phyloP scores from a whole-genome alignment of 2,888 invertebrate species.

The Agriotes lineatus region DNA sequence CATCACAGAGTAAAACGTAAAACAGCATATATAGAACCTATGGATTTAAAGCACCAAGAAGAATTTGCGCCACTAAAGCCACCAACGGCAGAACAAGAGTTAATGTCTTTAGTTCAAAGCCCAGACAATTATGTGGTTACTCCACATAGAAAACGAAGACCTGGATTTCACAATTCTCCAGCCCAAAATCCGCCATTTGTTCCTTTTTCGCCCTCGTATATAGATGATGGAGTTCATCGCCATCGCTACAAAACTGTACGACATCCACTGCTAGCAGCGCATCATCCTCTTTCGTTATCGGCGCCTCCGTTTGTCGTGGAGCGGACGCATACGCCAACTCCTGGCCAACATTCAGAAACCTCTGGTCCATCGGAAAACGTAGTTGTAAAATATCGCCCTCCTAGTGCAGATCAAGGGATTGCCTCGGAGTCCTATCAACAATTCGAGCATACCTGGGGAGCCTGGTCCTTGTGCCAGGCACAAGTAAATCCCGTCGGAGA shows the following conservation, averaged over 20 bases:
- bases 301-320: conserved; percentile 80
- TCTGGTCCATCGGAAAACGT: conserved; percentile 69
- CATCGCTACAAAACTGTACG: conserved; percentile 71
- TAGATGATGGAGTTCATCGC: conserved; percentile 77
- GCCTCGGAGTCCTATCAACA: conserved; percentile 67
- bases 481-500: conserved; percentile 70
- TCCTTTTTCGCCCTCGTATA: conserved; percentile 82
- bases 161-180: conserved; percentile 89
- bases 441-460: conserved; percentile 72
- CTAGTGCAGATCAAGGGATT: conserved; percentile 75
- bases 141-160: conserved; percentile 86
- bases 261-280: conserved; percentile 72
- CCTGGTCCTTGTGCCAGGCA: conserved; percentile 75
- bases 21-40: conserved; percentile 74
- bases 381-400: conserved; percentile 74
- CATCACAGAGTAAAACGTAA: conserved; percentile 71
- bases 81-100: conserved; percentile 74
- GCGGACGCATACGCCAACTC: conserved; percentile 73
- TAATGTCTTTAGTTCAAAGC: conserved; percentile 78
- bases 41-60: conserved; percentile 80
- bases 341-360: conserved; percentile 64
- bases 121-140: conserved; percentile 88
- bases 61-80: conserved; percentile 76
- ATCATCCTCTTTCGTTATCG: conserved; percentile 78
- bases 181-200: conserved; percentile 90